Conservation (phyloP, 2,113 vertebrate genomes). For the Sprattus sprattus region DNA sequence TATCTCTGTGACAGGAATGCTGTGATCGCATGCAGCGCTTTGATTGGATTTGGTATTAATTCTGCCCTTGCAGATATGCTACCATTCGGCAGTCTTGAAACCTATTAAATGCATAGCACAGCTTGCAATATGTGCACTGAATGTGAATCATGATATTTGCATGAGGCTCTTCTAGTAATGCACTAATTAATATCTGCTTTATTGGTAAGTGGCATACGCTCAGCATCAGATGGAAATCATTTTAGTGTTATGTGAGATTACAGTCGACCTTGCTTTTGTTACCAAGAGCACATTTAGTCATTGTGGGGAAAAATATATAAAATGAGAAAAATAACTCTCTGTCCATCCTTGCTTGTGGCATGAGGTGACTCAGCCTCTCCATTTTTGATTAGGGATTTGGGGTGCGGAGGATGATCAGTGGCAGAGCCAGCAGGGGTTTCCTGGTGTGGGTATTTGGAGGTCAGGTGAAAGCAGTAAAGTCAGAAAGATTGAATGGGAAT, state of each 20-base stretch:
- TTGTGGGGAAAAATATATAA: neutral
- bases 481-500: constrained; percentile 12
- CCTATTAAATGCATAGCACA: neutral
- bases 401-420: constrained; percentile 5
- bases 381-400: constrained; percentile 6
- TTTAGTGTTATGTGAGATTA: neutral
- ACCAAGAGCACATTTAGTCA: neutral
- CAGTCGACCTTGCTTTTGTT: neutral
- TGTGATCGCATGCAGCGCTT: neutral
- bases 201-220: neutral
- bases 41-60: neutral
- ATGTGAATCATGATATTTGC: neutral
- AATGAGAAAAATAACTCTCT: neutral
- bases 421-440: neutral
- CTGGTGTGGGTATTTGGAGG: neutral
- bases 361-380: constrained; percentile 9
- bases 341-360: constrained; percentile 13
- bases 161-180: neutral
- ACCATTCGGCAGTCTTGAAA: neutral
- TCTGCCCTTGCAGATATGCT: neutral
- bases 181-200: neutral
- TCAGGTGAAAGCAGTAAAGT: constrained; percentile 18
- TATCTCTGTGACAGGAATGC: neutral
- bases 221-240: neutral
- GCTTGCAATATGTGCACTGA: neutral